These are phyloP conservation scores for Philereme vetulata DNA, from an alignment of 2,888 invertebrate species.

Conservation along the genomic window DNA sequence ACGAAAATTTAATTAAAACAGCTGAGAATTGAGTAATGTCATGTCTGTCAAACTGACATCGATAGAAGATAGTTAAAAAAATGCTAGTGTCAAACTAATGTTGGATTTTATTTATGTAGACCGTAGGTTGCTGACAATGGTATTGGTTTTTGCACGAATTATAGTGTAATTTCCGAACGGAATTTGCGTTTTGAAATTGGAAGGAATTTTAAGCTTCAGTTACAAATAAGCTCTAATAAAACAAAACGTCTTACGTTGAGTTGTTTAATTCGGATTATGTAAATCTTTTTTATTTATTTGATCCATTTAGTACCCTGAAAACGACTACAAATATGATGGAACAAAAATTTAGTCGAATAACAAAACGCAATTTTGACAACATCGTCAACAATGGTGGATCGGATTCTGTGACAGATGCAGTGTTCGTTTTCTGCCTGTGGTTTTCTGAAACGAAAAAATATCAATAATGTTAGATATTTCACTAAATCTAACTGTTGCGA, in stretches of 20 bases:
- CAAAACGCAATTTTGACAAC: conserved; percentile 78
- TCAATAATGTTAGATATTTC: conserved; percentile 78
- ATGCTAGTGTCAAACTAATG: background rate
- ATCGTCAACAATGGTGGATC: conserved; percentile 82
- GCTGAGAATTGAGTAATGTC: background rate
- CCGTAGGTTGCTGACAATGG: no score
- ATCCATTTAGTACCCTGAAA: no score
- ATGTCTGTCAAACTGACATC: no score
- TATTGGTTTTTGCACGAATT: no score
- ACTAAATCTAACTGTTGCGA: conserved; percentile 65
- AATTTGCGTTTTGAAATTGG: no score
- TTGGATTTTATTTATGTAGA: background rate
- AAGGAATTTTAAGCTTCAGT: no score
- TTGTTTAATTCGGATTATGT: no score
- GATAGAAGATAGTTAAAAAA: background rate
- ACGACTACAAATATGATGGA: no score
- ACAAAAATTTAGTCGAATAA: conserved; percentile 22
- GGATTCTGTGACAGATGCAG: conserved; percentile 76
- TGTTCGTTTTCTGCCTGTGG: conserved; percentile 67
- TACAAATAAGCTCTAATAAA: no score
- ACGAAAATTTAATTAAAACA: conserved; percentile 18
- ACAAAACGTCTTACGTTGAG: no score
- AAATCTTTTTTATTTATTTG: no score
- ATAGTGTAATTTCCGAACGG: no score
- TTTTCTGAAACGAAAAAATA: conserved; percentile 77